Evolutionary conservation across 2,797 vertebrate species (phyloP).

Genomic region (Mus spretus): DNA sequence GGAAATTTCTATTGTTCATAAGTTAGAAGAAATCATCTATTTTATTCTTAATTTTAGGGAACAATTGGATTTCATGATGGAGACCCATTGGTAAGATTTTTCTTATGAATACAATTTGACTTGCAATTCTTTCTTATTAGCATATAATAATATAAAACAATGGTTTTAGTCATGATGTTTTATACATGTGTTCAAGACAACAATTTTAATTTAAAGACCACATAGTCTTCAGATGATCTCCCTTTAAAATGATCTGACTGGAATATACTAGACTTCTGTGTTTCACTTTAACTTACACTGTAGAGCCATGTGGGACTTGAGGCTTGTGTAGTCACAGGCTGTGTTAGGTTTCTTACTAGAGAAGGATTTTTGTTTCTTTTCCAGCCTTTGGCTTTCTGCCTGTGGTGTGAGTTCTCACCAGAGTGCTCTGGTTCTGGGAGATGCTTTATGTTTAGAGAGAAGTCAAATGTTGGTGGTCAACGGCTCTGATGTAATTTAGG

Average conservation of each 20-base stretch:
- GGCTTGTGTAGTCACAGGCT: not conserved
- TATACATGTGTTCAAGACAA: not conserved
- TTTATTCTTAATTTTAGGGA: constrained; percentile 85
- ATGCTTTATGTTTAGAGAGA: not conserved
- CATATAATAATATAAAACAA: not conserved
- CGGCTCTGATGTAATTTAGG: not conserved
- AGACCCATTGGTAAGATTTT: constrained; percentile 90
- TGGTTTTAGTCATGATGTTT: not conserved
- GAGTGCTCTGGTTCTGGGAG: not conserved
- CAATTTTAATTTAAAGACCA: constrained; percentile 17
- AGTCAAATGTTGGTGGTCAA: not conserved
- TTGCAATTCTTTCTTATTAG: not conserved
- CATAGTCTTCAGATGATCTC: constrained; percentile 9
- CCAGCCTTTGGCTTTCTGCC: not conserved
- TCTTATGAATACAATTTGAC: not conserved
- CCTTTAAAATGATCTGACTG: constrained; percentile 51
- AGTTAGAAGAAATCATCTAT: constrained; percentile 46
- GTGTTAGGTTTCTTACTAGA: not conserved
- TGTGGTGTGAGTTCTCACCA: not conserved
- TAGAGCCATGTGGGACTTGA: not conserved
- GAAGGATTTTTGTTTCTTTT: not conserved
- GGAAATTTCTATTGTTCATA: constrained; percentile 16
- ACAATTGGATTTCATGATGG: constrained; percentile 90
- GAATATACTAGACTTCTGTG: not conserved
- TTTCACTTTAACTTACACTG: constrained; percentile 43